Evolutionary conservation across 2,797 vertebrate species (phyloP).

Genomic region (Tympanoctomys barrerae): DNA sequence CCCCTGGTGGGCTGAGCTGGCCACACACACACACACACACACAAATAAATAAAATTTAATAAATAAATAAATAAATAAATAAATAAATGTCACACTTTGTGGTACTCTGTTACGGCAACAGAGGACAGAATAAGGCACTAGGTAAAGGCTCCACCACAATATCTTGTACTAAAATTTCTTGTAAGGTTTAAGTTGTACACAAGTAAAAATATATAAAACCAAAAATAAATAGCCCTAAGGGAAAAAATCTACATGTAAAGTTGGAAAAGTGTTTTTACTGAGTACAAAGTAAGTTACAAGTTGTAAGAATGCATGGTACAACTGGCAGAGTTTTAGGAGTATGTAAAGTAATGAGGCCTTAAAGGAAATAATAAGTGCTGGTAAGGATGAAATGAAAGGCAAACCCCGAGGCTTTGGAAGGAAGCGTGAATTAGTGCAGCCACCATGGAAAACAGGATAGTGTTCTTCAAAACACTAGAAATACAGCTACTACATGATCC

Average conservation of each 20-base stretch:
- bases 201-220: slow-evolving; percentile 36
- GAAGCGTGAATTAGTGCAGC: background rate
- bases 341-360: background rate
- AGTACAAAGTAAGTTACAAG: slow-evolving; percentile 51
- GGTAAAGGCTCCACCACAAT: background rate
- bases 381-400: background rate
- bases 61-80: no score
- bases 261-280: slow-evolving; percentile 8
- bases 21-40: no score
- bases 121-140: background rate
- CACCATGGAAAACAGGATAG: background rate
- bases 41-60: no score
- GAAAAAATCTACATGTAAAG: background rate
- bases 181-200: background rate
- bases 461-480: background rate
- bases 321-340: background rate
- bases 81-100: no score
- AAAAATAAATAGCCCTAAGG: slow-evolving; percentile 6
- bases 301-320: background rate
- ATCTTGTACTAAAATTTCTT: slow-evolving; percentile 1
- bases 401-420: background rate
- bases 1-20: no score
- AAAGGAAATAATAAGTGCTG: background rate
- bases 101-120: background rate
- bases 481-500: background rate